Percentiles rank a stretch among this genome's conserved stretches.
Conservation (phyloP, 2,888 invertebrate genomes). For the Hesperia comma region DNA sequence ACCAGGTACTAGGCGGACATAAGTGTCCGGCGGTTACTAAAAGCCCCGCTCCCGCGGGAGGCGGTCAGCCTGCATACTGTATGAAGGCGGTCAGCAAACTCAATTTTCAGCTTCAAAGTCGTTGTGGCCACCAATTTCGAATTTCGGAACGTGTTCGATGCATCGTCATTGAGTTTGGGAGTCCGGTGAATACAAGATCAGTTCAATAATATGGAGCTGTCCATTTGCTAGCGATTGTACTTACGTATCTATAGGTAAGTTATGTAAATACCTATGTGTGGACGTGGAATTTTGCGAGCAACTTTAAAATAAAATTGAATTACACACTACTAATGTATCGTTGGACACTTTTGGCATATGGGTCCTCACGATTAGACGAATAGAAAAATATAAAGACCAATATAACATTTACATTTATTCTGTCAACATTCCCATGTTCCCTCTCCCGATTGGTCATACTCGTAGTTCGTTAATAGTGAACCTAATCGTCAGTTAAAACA, state of each 20-base stretch:
- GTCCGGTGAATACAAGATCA: constrained; percentile 35
- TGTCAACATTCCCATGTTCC: no score
- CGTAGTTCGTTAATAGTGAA: no score
- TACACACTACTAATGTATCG: no score
- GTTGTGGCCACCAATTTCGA: constrained; percentile 54
- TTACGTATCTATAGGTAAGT: not conserved
- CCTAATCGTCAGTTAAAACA: no score
- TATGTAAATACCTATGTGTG: no score
- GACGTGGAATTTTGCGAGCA: no score
- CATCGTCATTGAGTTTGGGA: constrained; percentile 39
- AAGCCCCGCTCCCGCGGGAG: constrained; percentile 45
- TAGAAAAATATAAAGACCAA: no score
- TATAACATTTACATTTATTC: no score
- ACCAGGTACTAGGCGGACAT: constrained; percentile 54
- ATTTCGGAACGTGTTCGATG: constrained; percentile 45
- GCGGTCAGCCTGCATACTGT: constrained; percentile 68
- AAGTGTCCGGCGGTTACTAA: constrained; percentile 42
- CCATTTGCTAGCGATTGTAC: not conserved
- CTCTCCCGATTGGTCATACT: no score
- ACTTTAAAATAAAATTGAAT: no score
- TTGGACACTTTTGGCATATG: no score
- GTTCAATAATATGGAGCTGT: constrained; percentile 8
- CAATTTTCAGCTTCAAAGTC: constrained; percentile 81
- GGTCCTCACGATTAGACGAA: no score
- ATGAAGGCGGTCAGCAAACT: constrained; percentile 79